Percentiles rank a stretch among this genome's conserved stretches.
Evolutionary conservation across 2,888 invertebrate genomes (phyloP).

Genomic region (Branchellion lobata): DNA sequence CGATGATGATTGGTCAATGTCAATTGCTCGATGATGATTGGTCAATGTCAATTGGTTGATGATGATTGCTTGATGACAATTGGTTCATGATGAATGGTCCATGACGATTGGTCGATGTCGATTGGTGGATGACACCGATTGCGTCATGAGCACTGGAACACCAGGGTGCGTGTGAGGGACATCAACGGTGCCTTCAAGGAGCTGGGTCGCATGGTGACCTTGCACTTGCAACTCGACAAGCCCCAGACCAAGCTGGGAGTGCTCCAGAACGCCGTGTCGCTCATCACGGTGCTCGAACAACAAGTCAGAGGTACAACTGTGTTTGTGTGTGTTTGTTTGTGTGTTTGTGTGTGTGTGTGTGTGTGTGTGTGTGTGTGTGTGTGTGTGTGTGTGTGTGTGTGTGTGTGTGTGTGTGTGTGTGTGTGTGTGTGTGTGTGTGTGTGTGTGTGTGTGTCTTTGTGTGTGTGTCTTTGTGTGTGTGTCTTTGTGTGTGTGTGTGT

Average conservation of each 20-base stretch:
- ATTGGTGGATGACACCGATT: no score
- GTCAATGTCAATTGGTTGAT: no score
- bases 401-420: slow-evolving; percentile 15
- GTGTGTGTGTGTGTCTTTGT: neutral
- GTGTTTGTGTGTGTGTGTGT: neutral
- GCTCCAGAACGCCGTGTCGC: slow-evolving; percentile 96
- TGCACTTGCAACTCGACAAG: slow-evolving; percentile 92
- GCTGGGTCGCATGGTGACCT: slow-evolving; percentile 94
- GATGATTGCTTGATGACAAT: no score
- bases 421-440: slow-evolving; percentile 13
- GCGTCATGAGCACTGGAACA: no score
- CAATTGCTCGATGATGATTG: no score
- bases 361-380: neutral
- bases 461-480: slow-evolving; percentile 9
- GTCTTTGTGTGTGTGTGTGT: neutral
- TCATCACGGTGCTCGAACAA: slow-evolving; percentile 94
- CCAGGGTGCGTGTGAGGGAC: slow-evolving; percentile 95
- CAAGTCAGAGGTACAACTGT: slow-evolving; percentile 81
- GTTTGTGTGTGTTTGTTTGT: neutral
- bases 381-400: slow-evolving; percentile 17
- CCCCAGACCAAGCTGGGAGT: slow-evolving; percentile 97
- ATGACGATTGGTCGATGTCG: no score
- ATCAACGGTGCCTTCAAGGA: slow-evolving; percentile 98
- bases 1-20: no score
- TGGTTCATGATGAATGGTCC: no score